Evolutionary conservation across 2,888 invertebrate genomes (phyloP), one percentile per base, ranked within the genome.

Genomic region (Dyspetes luteomarginatus): DNA sequence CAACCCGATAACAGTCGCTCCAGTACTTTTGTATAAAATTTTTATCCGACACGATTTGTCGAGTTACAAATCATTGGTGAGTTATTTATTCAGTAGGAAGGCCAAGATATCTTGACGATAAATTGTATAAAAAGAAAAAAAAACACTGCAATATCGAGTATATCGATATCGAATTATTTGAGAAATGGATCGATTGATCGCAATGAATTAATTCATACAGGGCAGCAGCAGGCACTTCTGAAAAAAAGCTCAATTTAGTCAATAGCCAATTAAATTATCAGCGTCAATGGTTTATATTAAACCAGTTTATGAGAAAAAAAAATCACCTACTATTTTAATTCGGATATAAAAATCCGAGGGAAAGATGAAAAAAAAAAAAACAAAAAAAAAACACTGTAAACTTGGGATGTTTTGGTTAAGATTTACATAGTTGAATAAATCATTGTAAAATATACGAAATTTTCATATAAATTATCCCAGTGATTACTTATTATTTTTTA

Each of bases 201-300:
- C 9, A 30, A 48, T 56, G 28, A 28, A 48, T n/a, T n/a, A n/a
- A n/a, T n/a, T n/a, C n/a, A n/a, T n/a, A n/a, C n/a, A n/a, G n/a
- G n/a, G n/a, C n/a, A n/a, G n/a, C n/a, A n/a, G n/a, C n/a, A n/a
- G n/a, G n/a, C 1, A 9, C 12, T 43, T 30, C 43, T 36, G 48
- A 41, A 26, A 41, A 52, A 19, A 19, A 62, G 24, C 12, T 50
- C 15, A 2, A 15, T 62, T 69, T 24, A 45, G 19, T 36, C 30
- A 52, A 43, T 30, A 2, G 43, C 15, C 56, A 64, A 71, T 30
- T 48, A 19, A 50, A 65, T 24, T 7, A 28, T 19, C 5, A 71
- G 45, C 60, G 52, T 62, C 67, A 83, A 68, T 77, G 87, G 88
- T 90, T 90, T 88, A 89, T 86, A 89, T 89, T 89, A 86, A 89